A percentile compares a stretch with the other conserved stretches of the same genome.
Conservation (phyloP, 2,113 vertebrate species). For the Emydocephalus ijimae region DNA sequence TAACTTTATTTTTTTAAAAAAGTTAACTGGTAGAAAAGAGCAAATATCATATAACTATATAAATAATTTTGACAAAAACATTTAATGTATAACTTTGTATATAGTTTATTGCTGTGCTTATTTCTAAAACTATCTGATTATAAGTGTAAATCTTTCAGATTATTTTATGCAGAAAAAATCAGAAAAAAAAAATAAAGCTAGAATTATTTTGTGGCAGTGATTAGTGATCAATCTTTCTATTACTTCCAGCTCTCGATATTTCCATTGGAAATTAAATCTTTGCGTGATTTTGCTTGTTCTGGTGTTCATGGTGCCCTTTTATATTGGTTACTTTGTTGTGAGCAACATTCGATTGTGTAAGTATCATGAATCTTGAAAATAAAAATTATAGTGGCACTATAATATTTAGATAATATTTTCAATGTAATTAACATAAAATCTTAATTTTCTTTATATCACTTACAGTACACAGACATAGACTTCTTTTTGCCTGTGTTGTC, state of each 20-base stretch:
- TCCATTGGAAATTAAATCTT: constrained; percentile 98
- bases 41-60: neutral
- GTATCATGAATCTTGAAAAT: constrained; percentile 56
- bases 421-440: neutral
- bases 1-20: neutral
- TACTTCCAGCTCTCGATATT: constrained; percentile 88
- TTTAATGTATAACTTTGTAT: neutral
- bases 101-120: neutral
- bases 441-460: neutral
- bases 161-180: neutral
- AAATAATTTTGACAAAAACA: neutral
- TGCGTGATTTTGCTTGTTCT: constrained; percentile 94
- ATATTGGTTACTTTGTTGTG: constrained; percentile 97
- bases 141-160: neutral
- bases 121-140: neutral
- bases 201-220: neutral
- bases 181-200: neutral
- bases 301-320: constrained; percentile 97
- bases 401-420: neutral
- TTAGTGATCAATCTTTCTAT: constrained; percentile 20
- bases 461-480: constrained; percentile 87
- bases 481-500: constrained; percentile 90
- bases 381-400: neutral
- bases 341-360: constrained; percentile 96
- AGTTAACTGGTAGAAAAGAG: neutral